Percentiles rank a stretch among this genome's conserved stretches.
Evolutionary conservation across 37 sponge, comb jelly and placozoan genomes (phyloP).

Genomic region (Eunapius fragilis): DNA sequence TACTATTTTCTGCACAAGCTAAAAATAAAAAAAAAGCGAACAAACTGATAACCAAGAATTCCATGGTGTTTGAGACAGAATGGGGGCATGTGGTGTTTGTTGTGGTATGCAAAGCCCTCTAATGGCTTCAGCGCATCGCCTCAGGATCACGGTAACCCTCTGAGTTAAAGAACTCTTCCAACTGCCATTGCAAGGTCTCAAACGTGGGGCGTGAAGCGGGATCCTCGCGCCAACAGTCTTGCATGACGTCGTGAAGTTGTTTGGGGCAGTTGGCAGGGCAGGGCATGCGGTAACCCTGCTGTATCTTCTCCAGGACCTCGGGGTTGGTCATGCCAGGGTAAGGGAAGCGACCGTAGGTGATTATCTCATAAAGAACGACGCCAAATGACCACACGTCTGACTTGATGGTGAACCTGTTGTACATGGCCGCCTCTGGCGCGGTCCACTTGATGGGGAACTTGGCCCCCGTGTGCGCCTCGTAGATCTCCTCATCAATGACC

Average conservation of each 20-base stretch:
- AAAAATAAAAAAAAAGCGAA: neutral
- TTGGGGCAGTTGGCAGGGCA: conserved; percentile 76
- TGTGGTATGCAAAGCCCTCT: neutral
- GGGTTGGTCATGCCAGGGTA: conserved; percentile 98
- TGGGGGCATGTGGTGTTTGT: neutral
- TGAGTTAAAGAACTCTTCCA: conserved; percentile 86
- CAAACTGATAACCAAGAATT: neutral
- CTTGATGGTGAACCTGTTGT: conserved; percentile 96
- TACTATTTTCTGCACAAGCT: neutral
- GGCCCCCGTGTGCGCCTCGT: conserved; percentile 92
- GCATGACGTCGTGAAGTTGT: conserved; percentile 77
- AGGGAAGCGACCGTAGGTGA: conserved; percentile 97
- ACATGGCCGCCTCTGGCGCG: conserved; percentile 96
- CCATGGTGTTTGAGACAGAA: neutral
- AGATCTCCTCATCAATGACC: conserved; percentile 90
- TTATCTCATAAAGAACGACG: conserved; percentile 88
- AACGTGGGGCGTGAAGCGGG: conserved; percentile 80
- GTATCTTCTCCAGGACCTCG: conserved; percentile 82
- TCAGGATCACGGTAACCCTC: conserved; percentile 57
- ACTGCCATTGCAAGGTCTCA: conserved; percentile 86
- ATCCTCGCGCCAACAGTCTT: conserved; percentile 89
- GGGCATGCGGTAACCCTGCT: conserved; percentile 83
- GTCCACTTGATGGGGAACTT: conserved; percentile 99
- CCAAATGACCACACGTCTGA: conserved; percentile 99
- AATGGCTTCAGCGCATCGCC: conserved; percentile 16